Evolutionary conservation across 2,113 vertebrate species (phyloP).

Genomic region (Sula dactylatra): DNA sequence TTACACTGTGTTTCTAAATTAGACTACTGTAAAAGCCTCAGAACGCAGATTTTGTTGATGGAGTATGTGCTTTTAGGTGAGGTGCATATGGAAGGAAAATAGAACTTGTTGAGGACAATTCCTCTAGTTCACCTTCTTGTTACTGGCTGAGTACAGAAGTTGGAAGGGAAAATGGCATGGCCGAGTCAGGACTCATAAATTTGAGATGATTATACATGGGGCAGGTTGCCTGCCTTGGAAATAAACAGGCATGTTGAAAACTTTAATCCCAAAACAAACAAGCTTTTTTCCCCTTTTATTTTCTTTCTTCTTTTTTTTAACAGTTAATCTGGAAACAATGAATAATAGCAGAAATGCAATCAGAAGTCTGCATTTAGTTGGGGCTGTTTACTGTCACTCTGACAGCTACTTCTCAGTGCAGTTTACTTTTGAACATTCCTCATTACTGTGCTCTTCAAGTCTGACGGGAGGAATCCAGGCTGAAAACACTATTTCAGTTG

Average conservation of each 20-base stretch:
- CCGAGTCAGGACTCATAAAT: background rate
- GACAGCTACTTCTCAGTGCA: background rate
- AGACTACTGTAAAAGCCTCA: background rate
- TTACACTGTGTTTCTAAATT: background rate
- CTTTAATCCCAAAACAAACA: background rate
- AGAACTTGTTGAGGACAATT: background rate
- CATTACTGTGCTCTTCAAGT: background rate
- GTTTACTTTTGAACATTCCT: background rate
- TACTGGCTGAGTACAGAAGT: background rate
- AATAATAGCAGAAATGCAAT: background rate
- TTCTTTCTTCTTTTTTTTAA: background rate
- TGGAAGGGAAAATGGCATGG: background rate
- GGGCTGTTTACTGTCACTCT: background rate
- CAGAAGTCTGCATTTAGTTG: background rate
- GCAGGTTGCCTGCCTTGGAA: background rate
- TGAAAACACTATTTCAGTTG: background rate
- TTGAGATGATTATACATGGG: background rate
- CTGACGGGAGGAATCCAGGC: background rate
- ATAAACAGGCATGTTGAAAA: background rate
- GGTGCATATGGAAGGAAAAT: background rate
- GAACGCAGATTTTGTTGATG: background rate
- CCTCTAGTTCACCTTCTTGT: background rate
- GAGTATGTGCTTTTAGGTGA: background rate
- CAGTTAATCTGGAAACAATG: background rate
- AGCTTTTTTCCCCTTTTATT: background rate